A percentile compares a stretch with the other conserved stretches of the same genome.
Conservation (phyloP, 2,888 invertebrate species). For the Sminthurinus aureus region DNA sequence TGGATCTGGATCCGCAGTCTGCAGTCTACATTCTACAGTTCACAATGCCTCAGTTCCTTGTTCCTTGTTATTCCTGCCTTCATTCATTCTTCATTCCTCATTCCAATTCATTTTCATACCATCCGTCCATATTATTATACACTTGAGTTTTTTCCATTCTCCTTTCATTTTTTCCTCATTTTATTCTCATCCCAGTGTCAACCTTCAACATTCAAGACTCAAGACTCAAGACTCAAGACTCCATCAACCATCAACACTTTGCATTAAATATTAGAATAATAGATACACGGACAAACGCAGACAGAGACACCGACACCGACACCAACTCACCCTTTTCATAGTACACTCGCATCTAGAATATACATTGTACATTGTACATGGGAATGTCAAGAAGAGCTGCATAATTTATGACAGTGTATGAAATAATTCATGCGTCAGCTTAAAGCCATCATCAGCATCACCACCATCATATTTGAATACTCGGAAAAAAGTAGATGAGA, state of each 20-base stretch:
- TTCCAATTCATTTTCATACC: too few relatives aligned
- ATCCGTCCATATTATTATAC: too few relatives aligned
- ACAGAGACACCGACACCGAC: background rate
- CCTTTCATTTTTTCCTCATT: background rate
- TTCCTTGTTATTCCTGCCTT: too few relatives aligned
- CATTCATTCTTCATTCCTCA: too few relatives aligned
- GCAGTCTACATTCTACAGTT: too few relatives aligned
- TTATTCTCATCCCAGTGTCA: background rate
- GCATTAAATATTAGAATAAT: background rate
- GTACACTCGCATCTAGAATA: background rate
- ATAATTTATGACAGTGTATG: background rate
- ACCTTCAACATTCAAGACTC: background rate
- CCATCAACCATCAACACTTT: slow-evolving; percentile 1
- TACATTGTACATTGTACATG: background rate
- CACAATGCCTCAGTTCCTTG: too few relatives aligned
- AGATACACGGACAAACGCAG: background rate
- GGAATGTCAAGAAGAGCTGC: background rate
- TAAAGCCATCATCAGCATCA: slow-evolving; percentile 19
- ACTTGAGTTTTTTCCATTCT: background rate
- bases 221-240: background rate
- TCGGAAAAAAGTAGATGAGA: background rate
- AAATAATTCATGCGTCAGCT: slow-evolving; percentile 18
- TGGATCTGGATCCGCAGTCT: background rate
- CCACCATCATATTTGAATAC: background rate
- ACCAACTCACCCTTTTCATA: too few relatives aligned